A percentile compares a stretch with the other conserved stretches of the same genome.
phyloP scores from a whole-genome alignment of 2,113 vertebrate species.

The Archilochus colubris region DNA sequence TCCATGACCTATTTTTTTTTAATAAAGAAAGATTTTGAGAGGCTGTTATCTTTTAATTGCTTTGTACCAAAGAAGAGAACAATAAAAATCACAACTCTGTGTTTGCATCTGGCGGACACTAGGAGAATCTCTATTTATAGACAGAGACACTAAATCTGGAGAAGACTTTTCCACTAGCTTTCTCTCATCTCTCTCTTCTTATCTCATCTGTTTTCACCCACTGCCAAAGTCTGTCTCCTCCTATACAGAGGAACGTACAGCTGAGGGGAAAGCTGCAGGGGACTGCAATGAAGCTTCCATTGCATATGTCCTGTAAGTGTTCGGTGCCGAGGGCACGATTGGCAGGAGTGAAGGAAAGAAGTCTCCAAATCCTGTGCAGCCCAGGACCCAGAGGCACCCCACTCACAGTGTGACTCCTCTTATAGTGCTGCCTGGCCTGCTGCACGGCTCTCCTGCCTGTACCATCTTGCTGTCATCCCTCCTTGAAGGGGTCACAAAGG shows the following conservation, averaged over 20 bases:
- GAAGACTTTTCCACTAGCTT: constrained; percentile 33
- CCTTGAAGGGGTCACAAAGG: not conserved
- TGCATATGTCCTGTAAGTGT: not conserved
- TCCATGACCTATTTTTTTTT: constrained; percentile 63
- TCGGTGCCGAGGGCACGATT: not conserved
- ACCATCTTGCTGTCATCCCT: not conserved
- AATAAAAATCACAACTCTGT: not conserved
- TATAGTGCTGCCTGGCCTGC: not conserved
- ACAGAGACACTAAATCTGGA: not conserved
- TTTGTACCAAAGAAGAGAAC: constrained; percentile 26
- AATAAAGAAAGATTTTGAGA: constrained; percentile 35
- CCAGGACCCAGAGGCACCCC: not conserved
- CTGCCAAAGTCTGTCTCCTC: not conserved
- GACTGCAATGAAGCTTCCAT: not conserved
- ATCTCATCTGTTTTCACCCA: not conserved
- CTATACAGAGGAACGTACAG: not conserved
- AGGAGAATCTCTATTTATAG: constrained; percentile 29
- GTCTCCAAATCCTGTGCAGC: not conserved
- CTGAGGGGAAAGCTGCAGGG: not conserved
- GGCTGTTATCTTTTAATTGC: constrained; percentile 60
- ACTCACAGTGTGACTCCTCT: fast-evolving
- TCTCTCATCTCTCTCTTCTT: not conserved
- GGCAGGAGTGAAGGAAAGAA: not conserved
- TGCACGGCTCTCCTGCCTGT: fast-evolving
- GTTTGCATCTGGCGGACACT: constrained; percentile 38